These are phyloP conservation scores for Amia ocellicauda DNA, from an alignment of 2,113 vertebrate genomes.

Conservation along the genomic window DNA sequence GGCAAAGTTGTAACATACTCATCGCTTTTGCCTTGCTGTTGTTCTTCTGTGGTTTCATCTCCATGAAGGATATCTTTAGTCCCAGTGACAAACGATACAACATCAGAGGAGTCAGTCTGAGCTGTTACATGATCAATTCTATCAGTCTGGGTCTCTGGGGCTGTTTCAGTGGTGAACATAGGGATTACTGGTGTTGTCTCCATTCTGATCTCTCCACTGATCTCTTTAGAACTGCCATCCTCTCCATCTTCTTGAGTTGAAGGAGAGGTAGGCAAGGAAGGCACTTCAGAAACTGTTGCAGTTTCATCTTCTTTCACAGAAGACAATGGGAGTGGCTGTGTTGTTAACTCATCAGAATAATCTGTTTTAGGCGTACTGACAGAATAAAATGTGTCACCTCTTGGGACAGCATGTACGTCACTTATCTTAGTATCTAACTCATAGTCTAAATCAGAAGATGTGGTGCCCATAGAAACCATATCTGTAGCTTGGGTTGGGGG, in stretches of 20 bases:
- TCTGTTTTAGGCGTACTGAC: neutral
- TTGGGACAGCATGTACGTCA: neutral
- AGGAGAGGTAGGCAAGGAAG: neutral
- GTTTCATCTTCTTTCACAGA: neutral
- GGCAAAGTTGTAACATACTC: constrained; percentile 45
- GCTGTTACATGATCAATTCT: neutral
- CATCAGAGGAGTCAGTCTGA: neutral
- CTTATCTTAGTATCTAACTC: neutral
- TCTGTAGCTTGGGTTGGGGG: constrained; percentile 31
- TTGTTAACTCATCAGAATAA: no score
- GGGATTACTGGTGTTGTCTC: no score
- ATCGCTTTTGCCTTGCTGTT: constrained; percentile 56
- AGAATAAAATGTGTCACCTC: neutral
- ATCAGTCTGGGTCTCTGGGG: constrained; percentile 37
- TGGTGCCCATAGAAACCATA: neutral
- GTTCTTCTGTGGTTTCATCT: constrained; percentile 39
- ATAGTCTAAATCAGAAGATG: neutral
- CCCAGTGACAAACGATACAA: neutral
- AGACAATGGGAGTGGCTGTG: neutral
- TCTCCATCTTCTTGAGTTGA: neutral
- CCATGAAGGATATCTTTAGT: constrained; percentile 18
- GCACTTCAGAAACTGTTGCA: neutral
- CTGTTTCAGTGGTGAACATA: neutral
- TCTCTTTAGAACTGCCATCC: neutral
- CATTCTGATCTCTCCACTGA: no score